Conservation (phyloP, 1,140 invertebrate genomes). For the Oreohelix idahoensis region DNA sequence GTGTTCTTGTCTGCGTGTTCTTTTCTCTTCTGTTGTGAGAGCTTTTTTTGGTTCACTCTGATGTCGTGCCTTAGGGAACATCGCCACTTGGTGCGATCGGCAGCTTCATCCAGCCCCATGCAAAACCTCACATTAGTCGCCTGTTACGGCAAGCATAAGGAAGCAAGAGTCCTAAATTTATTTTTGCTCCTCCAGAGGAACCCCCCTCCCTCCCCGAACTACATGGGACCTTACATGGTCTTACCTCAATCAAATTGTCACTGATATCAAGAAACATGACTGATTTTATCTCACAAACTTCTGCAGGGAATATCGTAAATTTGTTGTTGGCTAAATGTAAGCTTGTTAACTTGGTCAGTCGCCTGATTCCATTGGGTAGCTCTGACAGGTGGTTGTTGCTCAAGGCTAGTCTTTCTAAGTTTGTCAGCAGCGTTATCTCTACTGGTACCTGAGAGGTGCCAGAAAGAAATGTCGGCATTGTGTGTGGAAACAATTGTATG, state of each 20-base stretch:
- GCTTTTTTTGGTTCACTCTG: neutral
- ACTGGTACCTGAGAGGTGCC: conserved; percentile 56
- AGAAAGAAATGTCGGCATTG: neutral
- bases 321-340: conserved; percentile 72
- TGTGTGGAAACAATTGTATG: too few species aligned
- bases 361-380: conserved; percentile 65
- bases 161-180: too few species aligned
- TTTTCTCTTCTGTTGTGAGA: too few species aligned
- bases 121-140: too few species aligned
- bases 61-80: too few species aligned
- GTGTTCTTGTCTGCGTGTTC: too few species aligned
- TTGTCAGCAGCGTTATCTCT: conserved; percentile 63
- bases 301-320: conserved; percentile 65
- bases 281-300: conserved; percentile 62
- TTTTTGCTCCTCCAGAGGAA: too few species aligned
- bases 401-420: conserved; percentile 69
- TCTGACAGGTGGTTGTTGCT: conserved; percentile 70
- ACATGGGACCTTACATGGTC: neutral
- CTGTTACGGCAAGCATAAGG: too few species aligned
- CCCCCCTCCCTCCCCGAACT: too few species aligned
- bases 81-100: too few species aligned
- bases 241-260: conserved; percentile 60
- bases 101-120: too few species aligned
- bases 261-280: conserved; percentile 71
- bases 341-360: conserved; percentile 67